These are phyloP conservation scores for Leuctra nigra DNA, from an alignment of 2,888 invertebrate genomes.

Conservation along the genomic window DNA sequence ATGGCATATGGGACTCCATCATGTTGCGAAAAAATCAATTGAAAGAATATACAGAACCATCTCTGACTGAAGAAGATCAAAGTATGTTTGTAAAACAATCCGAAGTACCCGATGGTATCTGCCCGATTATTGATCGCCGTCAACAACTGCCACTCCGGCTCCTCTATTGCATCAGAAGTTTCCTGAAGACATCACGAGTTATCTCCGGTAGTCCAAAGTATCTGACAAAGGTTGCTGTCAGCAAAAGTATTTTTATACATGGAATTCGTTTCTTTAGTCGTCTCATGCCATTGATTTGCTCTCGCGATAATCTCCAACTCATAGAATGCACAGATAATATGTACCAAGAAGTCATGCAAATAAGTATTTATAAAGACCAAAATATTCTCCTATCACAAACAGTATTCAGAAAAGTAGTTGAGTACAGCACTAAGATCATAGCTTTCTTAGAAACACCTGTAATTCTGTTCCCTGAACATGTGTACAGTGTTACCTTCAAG, in stretches of 20 bases:
- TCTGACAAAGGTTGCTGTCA: constrained; percentile 21
- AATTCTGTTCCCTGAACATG: constrained; percentile 16
- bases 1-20: constrained; percentile 10
- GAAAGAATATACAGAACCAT: not conserved
- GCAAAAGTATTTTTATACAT: constrained; percentile 19
- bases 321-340: not conserved
- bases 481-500: constrained; percentile 24
- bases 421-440: constrained; percentile 24
- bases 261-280: constrained; percentile 25
- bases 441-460: constrained; percentile 21
- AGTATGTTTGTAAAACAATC: not conserved
- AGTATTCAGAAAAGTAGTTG: constrained; percentile 22
- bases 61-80: not conserved
- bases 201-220: constrained; percentile 22
- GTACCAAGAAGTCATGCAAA: constrained; percentile 24
- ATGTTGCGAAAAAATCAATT: not conserved
- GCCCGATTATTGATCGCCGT: constrained; percentile 8
- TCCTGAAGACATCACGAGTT: constrained; percentile 25
- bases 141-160: constrained; percentile 18
- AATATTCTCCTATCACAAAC: constrained; percentile 17
- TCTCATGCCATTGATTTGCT: constrained; percentile 24
- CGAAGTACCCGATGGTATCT: constrained; percentile 19
- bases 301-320: constrained; percentile 11
- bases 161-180: constrained; percentile 23
- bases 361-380: constrained; percentile 21